Percentiles rank a stretch among this genome's conserved stretches.
Conservation (phyloP, 2,113 vertebrate genomes). For the Mandrillus leucophaeus region DNA sequence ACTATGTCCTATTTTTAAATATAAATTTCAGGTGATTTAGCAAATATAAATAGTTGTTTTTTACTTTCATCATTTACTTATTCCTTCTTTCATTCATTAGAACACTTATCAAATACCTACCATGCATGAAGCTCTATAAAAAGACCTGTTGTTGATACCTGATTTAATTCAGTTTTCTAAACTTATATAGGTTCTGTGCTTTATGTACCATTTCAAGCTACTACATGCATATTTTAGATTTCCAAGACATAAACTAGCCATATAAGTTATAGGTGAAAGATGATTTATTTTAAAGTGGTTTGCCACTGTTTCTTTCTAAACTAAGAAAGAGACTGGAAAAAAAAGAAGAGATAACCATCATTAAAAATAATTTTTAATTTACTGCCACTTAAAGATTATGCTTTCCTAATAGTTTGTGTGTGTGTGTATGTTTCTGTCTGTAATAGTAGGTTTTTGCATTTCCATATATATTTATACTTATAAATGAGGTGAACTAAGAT, state of each 20-base stretch:
- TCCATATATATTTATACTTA: background rate
- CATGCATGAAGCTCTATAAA: background rate
- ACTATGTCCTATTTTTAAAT: background rate
- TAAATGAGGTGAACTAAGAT: background rate
- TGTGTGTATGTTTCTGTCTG: background rate
- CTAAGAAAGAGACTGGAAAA: background rate
- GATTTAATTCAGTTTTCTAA: constrained; percentile 33
- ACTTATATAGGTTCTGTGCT: background rate
- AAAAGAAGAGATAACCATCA: background rate
- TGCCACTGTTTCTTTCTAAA: constrained; percentile 30
- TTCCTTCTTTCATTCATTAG: background rate
- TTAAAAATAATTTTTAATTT: constrained; percentile 20
- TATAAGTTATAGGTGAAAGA: background rate
- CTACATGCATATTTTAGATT: constrained; percentile 11
- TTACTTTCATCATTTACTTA: background rate
- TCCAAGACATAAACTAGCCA: background rate
- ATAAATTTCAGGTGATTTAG: constrained; percentile 2
- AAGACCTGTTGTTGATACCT: background rate
- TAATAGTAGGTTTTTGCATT: background rate
- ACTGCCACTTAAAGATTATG: background rate
- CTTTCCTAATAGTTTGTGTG: background rate
- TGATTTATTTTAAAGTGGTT: constrained; percentile 17
- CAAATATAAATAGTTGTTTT: background rate
- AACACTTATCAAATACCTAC: background rate
- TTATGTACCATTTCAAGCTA: background rate